Evolutionary conservation across 1,140 invertebrate genomes (phyloP), one percentile per base, ranked within the genome.

Genomic region (Papilio polytes): DNA sequence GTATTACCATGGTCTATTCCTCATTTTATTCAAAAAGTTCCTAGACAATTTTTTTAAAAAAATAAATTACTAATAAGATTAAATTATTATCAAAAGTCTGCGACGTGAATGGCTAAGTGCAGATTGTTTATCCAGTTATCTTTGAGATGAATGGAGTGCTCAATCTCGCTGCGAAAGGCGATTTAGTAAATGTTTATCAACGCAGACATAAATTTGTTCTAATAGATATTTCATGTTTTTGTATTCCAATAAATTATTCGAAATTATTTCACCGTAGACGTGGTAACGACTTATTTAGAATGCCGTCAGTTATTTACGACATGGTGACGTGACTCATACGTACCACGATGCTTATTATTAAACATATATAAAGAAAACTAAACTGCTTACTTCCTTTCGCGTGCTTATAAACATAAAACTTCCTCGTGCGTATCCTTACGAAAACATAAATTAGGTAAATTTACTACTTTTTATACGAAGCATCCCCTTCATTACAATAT

Each of bases 381-480:
- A 94, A 94, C 90, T 91, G 86, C 86, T 83, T 82, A 92, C 89
- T 94, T 94, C 93, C 93, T 94, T 93, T 93, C 82, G 93, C 93
- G 91, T 94, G 93, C 87, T 88, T 81, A 87, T 85, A 86, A 82
- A 92, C 91, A 94, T 95, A 94, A 95, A 94, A 94, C 84, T 92
- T 94, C 87, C 89, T 91, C 91, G 87, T 94, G 92, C 91, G 91
- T 93, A 92, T 91, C 91, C 90, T 87, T 90, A 92, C 91, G 89
- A 91, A 93, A 93, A 93, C 93, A 95, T 95, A 95, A 95, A 94
- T 95, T 94, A 94, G 87, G 89, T 90, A 89, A 94, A 95, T 93
- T 93, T 91, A 93, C 86, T 92, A 85, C 88, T 85, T 85, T 90
- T 91, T 92, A 92, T 92, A 91, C 88, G 91, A 88, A 93, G 87